phyloP scores from a whole-genome alignment of 2,888 invertebrate species.

The Sicus ferrugineus region DNA sequence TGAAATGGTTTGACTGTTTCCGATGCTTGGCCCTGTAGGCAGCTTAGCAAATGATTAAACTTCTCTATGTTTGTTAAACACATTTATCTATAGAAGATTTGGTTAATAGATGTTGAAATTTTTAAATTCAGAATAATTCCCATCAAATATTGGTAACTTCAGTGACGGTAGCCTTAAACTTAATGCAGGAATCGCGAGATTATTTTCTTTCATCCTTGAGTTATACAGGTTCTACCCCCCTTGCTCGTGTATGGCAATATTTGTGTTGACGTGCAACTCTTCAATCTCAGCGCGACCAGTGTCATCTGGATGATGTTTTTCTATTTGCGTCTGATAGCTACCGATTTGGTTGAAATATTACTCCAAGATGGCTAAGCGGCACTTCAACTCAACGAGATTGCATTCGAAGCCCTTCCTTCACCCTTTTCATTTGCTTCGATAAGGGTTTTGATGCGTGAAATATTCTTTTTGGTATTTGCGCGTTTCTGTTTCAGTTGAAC shows the following conservation, averaged over 20 bases:
- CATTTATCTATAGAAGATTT: slow-evolving; percentile 22
- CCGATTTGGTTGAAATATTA: slow-evolving; percentile 4
- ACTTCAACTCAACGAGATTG: slow-evolving; percentile 4
- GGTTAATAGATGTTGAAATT: slow-evolving; percentile 27
- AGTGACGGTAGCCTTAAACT: slow-evolving; percentile 26
- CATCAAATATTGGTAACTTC: slow-evolving; percentile 15
- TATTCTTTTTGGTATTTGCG: not conserved
- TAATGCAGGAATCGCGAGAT: not conserved
- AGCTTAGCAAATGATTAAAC: slow-evolving; percentile 4
- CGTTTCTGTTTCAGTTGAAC: not conserved
- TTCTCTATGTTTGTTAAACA: slow-evolving; percentile 25
- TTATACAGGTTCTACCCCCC: not conserved
- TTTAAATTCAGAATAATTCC: slow-evolving; percentile 28
- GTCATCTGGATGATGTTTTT: slow-evolving; percentile 6
- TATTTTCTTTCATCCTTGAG: not conserved
- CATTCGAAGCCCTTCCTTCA: not conserved
- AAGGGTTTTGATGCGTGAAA: not conserved
- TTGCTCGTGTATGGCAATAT: slow-evolving; percentile 15
- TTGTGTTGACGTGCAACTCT: slow-evolving; percentile 6
- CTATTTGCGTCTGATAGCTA: slow-evolving; percentile 8
- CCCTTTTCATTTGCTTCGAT: not conserved
- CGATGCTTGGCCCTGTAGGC: slow-evolving; percentile 13
- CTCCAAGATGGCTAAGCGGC: slow-evolving; percentile 3
- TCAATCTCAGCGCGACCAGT: slow-evolving; percentile 14
- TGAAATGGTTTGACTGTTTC: slow-evolving; percentile 20